These are phyloP conservation scores for Calycopis cecrops DNA, from an alignment of 1,140 invertebrate species.

Conservation along the genomic window DNA sequence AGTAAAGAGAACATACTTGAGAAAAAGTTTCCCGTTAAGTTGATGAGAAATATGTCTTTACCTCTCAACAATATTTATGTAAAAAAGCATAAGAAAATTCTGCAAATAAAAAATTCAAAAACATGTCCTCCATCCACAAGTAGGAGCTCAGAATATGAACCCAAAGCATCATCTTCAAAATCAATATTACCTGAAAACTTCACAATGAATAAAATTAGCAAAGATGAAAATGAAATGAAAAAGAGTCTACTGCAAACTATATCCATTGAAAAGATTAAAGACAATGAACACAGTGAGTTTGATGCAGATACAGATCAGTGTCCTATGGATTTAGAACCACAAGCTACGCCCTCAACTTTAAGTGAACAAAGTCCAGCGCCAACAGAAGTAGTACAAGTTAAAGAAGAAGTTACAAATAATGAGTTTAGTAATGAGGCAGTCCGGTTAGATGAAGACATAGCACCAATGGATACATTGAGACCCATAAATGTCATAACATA, in stretches of 20 bases:
- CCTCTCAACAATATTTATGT: conserved; percentile 63
- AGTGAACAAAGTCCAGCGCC: conserved; percentile 30
- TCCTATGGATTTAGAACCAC: conserved; percentile 61
- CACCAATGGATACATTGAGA: conserved; percentile 48
- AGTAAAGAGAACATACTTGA: conserved; percentile 23
- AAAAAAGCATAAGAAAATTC: conserved; percentile 66
- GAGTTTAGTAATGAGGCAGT: conserved; percentile 52
- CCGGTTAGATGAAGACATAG: conserved; percentile 34
- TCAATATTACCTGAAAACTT: conserved; percentile 40
- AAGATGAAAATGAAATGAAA: conserved; percentile 36
- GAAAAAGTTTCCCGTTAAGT: conserved; percentile 31
- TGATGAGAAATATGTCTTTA: conserved; percentile 46
- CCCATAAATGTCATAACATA: conserved; percentile 68
- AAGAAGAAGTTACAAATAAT: conserved; percentile 60
- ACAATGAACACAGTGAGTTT: conserved; percentile 50
- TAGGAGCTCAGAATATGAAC: conserved; percentile 32
- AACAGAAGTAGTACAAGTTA: conserved; percentile 47
- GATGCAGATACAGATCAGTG: conserved; percentile 62
- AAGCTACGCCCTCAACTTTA: conserved; percentile 35
- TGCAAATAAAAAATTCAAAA: conserved; percentile 66
- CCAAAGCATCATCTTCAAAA: conserved; percentile 44
- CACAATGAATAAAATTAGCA: conserved; percentile 48
- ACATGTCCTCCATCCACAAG: conserved; percentile 23
- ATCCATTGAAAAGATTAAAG: conserved; percentile 70
- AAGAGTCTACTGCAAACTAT: conserved; percentile 50